Evolutionary conservation across 1,140 invertebrate genomes (phyloP), one percentile per base, ranked within the genome.

Genomic region (Listronotus bonariensis): DNA sequence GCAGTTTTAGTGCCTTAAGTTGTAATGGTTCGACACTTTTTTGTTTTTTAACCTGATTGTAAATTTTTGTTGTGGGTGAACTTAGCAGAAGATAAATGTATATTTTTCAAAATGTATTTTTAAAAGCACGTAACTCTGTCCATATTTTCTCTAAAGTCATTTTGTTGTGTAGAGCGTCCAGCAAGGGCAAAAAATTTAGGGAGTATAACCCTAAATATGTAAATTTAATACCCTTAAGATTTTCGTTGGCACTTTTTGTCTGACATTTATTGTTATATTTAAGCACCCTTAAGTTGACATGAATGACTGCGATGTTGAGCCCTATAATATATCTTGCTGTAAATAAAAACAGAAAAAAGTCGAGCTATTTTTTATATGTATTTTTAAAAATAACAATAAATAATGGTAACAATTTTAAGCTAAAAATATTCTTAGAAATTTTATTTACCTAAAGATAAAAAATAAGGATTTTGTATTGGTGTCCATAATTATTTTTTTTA

Each of bases 141-240:
- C 34, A 36, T 36, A 36, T 36, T 36, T 36, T 36, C 34, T 36
- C 7, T 36, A 36, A 36, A 36, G 34, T 12, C 14, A 45, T 14
- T n/a, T n/a, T 26, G 20, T 8, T 6, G 48, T 7, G 12, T 34
- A n/a, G n/a, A 26, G 18, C 0, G 53, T 26, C 32, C 54, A 15
- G 38, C 55, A n/a, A 26, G 20, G 42, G 12, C 55, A 51, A 60
- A 49, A 49, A 51, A 10, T 40, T 36, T 51, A 18, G 18, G 36
- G 45, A 14, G 49, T 51, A 38, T 51, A 60, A 38, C 57, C 57
- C 57, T 41, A 60, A 60, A 60, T 54, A 55, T 63, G 60, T 55
- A 63, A 63, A 63, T 54, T 46, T 46, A 32, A 63, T 38, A 54
- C 51, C 52, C 42, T 54, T 46, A 51, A 63, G 49, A 54, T 63